A percentile compares a stretch with the other conserved stretches of the same genome.
These are phyloP conservation scores for Cacatua alba DNA, from an alignment of 2,113 vertebrate genomes.

Conservation along the genomic window DNA sequence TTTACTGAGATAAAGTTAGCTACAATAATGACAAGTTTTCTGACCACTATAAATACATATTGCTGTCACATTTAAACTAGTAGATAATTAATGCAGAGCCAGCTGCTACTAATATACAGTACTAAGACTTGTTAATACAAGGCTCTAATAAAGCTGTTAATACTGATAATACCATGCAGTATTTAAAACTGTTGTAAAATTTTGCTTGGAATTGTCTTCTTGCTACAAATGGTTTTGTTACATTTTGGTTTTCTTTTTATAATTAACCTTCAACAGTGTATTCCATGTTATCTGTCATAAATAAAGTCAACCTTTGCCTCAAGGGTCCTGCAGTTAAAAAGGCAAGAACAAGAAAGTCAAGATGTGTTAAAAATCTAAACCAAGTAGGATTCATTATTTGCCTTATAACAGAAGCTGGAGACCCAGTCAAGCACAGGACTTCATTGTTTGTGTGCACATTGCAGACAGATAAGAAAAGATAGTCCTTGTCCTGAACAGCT, in stretches of 20 bases:
- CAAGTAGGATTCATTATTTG: neutral
- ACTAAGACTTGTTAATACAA: constrained; percentile 54
- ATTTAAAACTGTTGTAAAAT: neutral
- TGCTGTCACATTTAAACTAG: constrained; percentile 43
- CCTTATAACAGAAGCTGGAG: neutral
- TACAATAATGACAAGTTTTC: constrained; percentile 48
- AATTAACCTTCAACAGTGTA: neutral
- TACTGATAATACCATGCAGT: constrained; percentile 2
- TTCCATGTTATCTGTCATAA: constrained; percentile 1
- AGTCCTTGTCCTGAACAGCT: neutral
- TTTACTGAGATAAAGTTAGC: constrained; percentile 29
- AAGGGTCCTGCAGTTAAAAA: neutral
- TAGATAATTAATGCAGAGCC: constrained; percentile 66
- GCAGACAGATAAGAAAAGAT: neutral
- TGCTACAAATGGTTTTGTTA: neutral
- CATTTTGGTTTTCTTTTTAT: neutral
- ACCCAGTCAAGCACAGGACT: neutral
- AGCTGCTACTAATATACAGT: constrained; percentile 46
- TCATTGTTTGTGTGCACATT: neutral
- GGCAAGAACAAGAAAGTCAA: neutral
- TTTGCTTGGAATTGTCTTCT: neutral
- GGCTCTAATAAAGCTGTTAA: constrained; percentile 55
- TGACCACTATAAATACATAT: constrained; percentile 49
- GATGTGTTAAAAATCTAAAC: neutral
- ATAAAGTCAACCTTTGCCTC: constrained; percentile 17